A percentile compares a stretch with the other conserved stretches of the same genome.
Conservation (phyloP, 2,888 invertebrate genomes). For the Drosophila mettleri region DNA sequence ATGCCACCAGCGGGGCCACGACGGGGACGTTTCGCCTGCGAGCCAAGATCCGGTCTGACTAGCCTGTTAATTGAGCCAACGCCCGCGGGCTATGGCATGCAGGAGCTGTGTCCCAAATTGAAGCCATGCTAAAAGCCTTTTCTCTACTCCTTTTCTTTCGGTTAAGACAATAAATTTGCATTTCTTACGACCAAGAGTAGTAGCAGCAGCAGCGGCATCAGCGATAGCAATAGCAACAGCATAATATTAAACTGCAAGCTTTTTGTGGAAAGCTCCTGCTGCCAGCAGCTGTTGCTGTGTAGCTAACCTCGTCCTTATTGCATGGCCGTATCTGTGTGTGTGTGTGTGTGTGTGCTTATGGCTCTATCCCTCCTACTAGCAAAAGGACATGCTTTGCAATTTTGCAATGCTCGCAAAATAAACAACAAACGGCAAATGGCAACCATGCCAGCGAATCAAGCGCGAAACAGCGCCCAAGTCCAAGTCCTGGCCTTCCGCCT, state of each 20-base stretch:
- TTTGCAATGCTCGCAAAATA: constrained; percentile 64
- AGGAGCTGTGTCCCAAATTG: constrained; percentile 20
- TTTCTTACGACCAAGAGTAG: constrained; percentile 18
- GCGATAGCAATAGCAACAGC: constrained; percentile 1
- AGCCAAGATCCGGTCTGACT: constrained; percentile 47
- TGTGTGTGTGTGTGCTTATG: not conserved
- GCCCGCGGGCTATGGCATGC: constrained; percentile 54
- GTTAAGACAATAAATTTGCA: constrained; percentile 56
- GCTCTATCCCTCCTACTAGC: constrained; percentile 48
- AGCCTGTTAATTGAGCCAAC: constrained; percentile 36
- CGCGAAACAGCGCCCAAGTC: constrained; percentile 43
- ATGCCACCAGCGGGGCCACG: constrained; percentile 49
- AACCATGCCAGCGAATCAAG: constrained; percentile 53
- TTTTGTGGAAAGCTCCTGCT: constrained; percentile 19
- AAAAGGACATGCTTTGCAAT: constrained; percentile 69
- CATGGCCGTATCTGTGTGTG: constrained; percentile 7
- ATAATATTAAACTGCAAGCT: constrained; percentile 14
- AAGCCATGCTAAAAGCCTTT: constrained; percentile 12
- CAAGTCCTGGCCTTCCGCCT: constrained; percentile 10
- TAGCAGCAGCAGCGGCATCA: not conserved
- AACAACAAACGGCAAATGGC: constrained; percentile 58
- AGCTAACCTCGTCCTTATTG: constrained; percentile 53
- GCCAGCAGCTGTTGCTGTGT: constrained; percentile 64
- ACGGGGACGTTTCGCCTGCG: constrained; percentile 37
- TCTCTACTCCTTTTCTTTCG: constrained; percentile 16